Evolutionary conservation across 2,797 vertebrate species (phyloP).

Genomic region (Macropus fuliginosus): DNA sequence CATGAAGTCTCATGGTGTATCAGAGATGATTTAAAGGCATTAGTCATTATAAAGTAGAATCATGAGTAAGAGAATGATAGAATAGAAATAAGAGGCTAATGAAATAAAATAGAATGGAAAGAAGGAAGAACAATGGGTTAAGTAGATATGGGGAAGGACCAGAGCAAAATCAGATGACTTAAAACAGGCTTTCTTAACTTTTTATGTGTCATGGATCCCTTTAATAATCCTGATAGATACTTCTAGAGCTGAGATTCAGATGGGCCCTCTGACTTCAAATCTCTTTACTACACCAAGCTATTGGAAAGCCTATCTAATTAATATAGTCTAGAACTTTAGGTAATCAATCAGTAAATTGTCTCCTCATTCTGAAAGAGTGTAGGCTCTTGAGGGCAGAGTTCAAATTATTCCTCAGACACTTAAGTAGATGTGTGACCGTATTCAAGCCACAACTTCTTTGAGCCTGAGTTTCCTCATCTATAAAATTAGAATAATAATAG

Average conservation of each 20-base stretch:
- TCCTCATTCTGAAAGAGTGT: neutral
- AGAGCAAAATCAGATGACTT: neutral
- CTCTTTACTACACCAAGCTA: neutral
- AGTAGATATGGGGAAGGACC: neutral
- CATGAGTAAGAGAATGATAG: neutral
- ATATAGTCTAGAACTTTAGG: constrained; percentile 15
- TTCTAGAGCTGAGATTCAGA: neutral
- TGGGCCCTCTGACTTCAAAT: neutral
- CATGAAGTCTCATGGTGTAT: neutral
- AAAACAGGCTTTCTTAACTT: neutral
- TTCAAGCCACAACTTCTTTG: neutral
- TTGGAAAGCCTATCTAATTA: constrained; percentile 10
- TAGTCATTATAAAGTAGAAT: neutral
- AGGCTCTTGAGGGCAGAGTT: neutral
- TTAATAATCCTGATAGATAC: neutral
- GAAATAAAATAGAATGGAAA: neutral
- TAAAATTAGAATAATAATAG: neutral
- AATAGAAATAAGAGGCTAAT: neutral
- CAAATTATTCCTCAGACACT: neutral
- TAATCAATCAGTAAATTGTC: neutral
- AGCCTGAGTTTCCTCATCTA: neutral
- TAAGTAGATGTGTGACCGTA: neutral
- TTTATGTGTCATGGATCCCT: neutral
- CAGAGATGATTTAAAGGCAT: neutral
- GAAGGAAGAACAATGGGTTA: neutral